phyloP scores from a whole-genome alignment of 2,888 invertebrate genomes.

The Vannuccia rotundouncinata region DNA sequence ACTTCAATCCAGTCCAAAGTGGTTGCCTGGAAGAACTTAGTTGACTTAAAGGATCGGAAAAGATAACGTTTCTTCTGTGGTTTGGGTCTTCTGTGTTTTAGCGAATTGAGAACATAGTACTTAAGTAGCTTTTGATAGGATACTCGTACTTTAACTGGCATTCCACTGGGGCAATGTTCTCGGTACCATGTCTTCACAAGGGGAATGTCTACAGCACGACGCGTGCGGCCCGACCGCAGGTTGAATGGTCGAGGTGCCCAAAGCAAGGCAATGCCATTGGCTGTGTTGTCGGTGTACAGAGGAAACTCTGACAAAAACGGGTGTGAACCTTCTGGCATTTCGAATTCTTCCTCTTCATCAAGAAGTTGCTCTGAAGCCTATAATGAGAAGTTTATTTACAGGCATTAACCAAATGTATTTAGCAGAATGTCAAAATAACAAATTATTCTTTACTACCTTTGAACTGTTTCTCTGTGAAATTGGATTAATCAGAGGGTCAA shows the following conservation, averaged over 20 bases:
- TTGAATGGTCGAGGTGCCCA: slow-evolving; percentile 98
- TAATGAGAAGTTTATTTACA: no score
- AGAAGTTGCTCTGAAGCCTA: background rate
- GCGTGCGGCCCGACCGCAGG: slow-evolving; percentile 80
- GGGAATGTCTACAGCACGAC: slow-evolving; percentile 92
- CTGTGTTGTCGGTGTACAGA: slow-evolving; percentile 93
- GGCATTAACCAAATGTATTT: no score
- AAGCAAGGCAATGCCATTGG: slow-evolving; percentile 88
- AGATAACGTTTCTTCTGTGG: slow-evolving; percentile 96
- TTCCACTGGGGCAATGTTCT: slow-evolving; percentile 59
- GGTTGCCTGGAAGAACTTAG: slow-evolving; percentile 99
- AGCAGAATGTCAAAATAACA: no score
- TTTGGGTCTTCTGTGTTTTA: slow-evolving; percentile 94
- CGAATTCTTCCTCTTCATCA: slow-evolving; percentile 70
- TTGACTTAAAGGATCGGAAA: slow-evolving; percentile 97
- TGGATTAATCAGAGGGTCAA: slow-evolving; percentile 97
- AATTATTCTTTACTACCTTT: background rate
- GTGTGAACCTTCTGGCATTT: slow-evolving; percentile 78
- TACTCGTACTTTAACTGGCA: slow-evolving; percentile 94
- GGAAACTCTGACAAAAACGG: slow-evolving; percentile 90
- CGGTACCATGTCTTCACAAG: slow-evolving; percentile 83
- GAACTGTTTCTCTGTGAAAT: slow-evolving; percentile 77
- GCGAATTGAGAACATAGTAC: slow-evolving; percentile 91
- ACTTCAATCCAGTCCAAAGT: slow-evolving; percentile 95
- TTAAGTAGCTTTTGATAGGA: slow-evolving; percentile 97